Evolutionary conservation across 1,140 invertebrate species (phyloP).

Genomic region (Patella vulgata): DNA sequence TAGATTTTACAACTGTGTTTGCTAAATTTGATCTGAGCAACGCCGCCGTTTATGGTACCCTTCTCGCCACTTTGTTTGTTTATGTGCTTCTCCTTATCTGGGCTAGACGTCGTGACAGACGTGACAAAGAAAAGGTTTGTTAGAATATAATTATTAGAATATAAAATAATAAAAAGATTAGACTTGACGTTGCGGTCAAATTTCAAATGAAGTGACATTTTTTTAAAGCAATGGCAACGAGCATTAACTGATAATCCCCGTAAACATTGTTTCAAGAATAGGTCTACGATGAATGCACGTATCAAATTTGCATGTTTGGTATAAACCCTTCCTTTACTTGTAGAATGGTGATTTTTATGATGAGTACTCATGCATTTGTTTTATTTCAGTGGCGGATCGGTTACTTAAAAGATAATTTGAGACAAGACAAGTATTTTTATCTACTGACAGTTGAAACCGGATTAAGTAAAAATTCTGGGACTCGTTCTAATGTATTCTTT

Average conservation of each 20-base stretch:
- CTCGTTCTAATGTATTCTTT: conserved; percentile 28
- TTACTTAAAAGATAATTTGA: conserved; percentile 29
- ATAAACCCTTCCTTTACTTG: no score
- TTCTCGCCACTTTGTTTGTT: conserved; percentile 63
- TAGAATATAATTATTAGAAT: not conserved
- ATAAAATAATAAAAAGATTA: not conserved
- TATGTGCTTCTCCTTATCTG: conserved; percentile 65
- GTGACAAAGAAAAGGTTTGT: conserved; percentile 33
- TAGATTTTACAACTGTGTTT: conserved; percentile 70
- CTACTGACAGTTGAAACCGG: conserved; percentile 33
- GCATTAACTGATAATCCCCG: no score
- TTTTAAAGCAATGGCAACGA: no score
- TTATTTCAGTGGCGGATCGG: conserved; percentile 19
- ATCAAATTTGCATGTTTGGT: no score
- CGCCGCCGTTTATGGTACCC: conserved; percentile 54
- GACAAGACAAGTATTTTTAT: conserved; percentile 23
- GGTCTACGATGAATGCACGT: no score
- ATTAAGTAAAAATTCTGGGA: conserved; percentile 20
- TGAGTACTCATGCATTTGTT: no score
- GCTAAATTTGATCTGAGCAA: conserved; percentile 43
- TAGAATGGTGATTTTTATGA: no score
- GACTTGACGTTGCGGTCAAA: not conserved
- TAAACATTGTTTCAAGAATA: no score
- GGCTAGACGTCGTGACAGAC: conserved; percentile 65
- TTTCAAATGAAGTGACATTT: no score